Conservation (phyloP, 2,888 invertebrate species). For the Caenorhabditis zanzibari region DNA sequence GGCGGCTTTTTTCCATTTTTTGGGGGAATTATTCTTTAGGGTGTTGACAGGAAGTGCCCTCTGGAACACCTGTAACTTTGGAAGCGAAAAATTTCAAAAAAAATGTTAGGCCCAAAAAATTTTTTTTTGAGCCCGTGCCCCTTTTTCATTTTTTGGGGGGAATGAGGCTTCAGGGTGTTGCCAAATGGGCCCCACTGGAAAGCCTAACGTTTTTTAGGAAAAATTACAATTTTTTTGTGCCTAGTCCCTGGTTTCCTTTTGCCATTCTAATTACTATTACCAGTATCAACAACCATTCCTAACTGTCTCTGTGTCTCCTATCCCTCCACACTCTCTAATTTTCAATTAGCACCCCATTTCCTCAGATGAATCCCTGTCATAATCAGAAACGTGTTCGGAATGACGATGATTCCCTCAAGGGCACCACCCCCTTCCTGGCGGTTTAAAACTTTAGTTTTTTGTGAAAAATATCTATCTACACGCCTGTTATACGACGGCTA, state of each 20-base stretch:
- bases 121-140: too few species aligned
- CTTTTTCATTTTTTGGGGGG: too few species aligned
- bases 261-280: constrained; percentile 33
- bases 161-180: too few species aligned
- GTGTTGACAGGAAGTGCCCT: too few species aligned
- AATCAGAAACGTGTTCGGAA: constrained; percentile 19
- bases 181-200: too few species aligned
- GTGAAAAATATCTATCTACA: background rate
- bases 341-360: constrained; percentile 40
- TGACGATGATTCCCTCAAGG: constrained; percentile 19
- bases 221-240: too few species aligned
- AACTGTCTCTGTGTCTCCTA: constrained; percentile 26
- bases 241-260: constrained; percentile 5
- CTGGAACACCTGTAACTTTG: too few species aligned
- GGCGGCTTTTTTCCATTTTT: too few species aligned
- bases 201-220: too few species aligned
- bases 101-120: too few species aligned
- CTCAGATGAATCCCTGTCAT: constrained; percentile 4
- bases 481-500: constrained; percentile 40
- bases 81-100: background rate
- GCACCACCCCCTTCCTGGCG: background rate
- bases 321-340: background rate
- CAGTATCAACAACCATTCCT: background rate
- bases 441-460: background rate
- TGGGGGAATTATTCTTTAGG: too few species aligned